Evolutionary conservation across 1,140 invertebrate species (phyloP).

Genomic region (Brachionus manjavacas): DNA sequence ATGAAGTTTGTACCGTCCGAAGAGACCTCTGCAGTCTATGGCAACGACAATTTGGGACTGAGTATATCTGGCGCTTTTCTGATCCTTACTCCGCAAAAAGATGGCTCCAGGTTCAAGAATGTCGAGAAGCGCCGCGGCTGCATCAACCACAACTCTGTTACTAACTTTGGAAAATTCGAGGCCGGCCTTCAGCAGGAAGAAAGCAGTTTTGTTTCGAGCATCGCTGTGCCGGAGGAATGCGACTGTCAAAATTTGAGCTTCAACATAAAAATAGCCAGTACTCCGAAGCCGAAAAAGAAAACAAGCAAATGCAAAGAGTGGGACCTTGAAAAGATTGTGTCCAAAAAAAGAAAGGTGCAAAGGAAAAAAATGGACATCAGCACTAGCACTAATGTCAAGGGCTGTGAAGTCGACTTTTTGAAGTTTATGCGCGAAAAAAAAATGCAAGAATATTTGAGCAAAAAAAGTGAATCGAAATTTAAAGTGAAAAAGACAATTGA

Average conservation of each 20-base stretch:
- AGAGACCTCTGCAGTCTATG: neutral
- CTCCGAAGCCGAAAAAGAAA: neutral
- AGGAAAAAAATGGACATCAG: neutral
- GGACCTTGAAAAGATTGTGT: neutral
- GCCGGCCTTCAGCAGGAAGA: neutral
- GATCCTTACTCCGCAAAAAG: conserved; percentile 7
- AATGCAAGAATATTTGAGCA: neutral
- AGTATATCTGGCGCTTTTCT: conserved; percentile 13
- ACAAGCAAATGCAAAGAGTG: neutral
- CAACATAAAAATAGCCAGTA: conserved; percentile 4
- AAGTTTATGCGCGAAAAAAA: neutral
- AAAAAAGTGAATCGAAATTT: neutral
- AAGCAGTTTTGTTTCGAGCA: neutral
- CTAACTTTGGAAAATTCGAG: neutral
- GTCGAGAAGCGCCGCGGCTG: neutral
- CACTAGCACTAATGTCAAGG: neutral
- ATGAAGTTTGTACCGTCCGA: neutral
- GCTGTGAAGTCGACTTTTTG: neutral
- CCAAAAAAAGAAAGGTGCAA: neutral
- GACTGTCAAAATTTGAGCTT: neutral
- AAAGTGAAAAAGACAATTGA: conserved; percentile 16
- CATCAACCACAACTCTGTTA: neutral
- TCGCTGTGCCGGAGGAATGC: neutral
- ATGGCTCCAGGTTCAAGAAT: neutral
- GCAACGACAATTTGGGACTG: neutral